These are phyloP conservation scores for Oryzias curvinotus DNA, from an alignment of 2,113 vertebrate genomes.

Conservation along the genomic window DNA sequence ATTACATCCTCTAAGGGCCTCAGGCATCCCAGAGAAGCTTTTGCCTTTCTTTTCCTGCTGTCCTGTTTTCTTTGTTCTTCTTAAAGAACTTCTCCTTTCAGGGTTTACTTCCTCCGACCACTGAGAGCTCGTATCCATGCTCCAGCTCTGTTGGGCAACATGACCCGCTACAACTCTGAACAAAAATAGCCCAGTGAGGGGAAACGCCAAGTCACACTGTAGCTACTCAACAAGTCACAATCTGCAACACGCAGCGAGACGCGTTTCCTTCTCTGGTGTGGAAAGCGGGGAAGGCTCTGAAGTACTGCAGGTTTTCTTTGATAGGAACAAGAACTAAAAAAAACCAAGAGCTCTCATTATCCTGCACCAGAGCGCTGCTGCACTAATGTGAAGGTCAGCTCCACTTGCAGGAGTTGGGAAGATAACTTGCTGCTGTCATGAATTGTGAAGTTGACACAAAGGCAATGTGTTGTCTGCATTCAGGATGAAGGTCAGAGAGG, in stretches of 20 bases:
- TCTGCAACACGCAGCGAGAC: constrained; percentile 6
- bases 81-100: constrained; percentile 41
- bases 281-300: background rate
- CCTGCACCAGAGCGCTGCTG: background rate
- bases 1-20: constrained; percentile 8
- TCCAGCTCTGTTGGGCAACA: constrained; percentile 41
- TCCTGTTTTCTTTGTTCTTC: constrained; percentile 19
- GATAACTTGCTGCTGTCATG: constrained; percentile 15
- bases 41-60: background rate
- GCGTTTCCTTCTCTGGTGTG: background rate
- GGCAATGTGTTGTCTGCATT: constrained; percentile 13
- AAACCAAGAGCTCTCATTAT: background rate
- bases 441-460: constrained; percentile 29
- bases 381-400: constrained; percentile 52
- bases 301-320: background rate
- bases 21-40: constrained; percentile 5
- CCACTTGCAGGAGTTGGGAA: constrained; percentile 10
- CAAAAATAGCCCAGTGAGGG: constrained; percentile 43
- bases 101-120: constrained; percentile 42
- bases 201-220: constrained; percentile 36
- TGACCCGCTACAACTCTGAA: constrained; percentile 52
- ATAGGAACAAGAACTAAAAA: background rate
- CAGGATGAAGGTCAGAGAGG: constrained; percentile 28
- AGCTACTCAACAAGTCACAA: constrained; percentile 20
- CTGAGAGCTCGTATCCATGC: constrained; percentile 35